These are phyloP conservation scores for Eudyptes chrysolophus DNA, from an alignment of 2,113 vertebrate species.

Conservation along the genomic window DNA sequence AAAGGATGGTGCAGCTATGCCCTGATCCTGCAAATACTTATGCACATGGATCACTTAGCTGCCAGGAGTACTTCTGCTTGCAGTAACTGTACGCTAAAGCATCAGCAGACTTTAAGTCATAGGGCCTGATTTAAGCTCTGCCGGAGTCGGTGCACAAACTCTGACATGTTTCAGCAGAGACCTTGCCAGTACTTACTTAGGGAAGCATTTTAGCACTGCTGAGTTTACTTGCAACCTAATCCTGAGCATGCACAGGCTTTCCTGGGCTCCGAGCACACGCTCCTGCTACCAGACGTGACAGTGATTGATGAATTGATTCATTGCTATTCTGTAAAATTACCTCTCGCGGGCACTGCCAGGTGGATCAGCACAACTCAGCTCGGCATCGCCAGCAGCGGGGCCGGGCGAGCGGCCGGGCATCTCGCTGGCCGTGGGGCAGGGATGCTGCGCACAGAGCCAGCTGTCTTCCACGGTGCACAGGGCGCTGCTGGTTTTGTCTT, in stretches of 20 bases:
- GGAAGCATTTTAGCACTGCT: slow-evolving; percentile 57
- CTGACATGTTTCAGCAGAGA: slow-evolving; percentile 16
- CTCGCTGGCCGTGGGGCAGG: background rate
- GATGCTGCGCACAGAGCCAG: background rate
- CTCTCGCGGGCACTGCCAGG: slow-evolving; percentile 17
- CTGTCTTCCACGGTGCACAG: background rate
- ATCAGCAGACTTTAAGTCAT: slow-evolving; percentile 48
- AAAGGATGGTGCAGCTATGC: slow-evolving; percentile 61
- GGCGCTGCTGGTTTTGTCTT: background rate
- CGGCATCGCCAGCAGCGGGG: background rate
- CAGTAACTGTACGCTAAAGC: background rate
- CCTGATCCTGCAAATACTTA: slow-evolving; percentile 61
- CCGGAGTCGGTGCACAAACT: background rate
- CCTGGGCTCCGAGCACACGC: background rate
- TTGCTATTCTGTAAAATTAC: background rate
- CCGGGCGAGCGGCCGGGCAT: background rate
- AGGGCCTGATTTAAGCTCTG: slow-evolving; percentile 9
- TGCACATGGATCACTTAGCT: slow-evolving; percentile 61
- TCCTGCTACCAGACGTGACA: slow-evolving; percentile 33
- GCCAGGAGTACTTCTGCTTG: slow-evolving; percentile 41
- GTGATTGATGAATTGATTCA: slow-evolving; percentile 66
- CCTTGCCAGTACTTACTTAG: slow-evolving; percentile 49
- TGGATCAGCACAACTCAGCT: background rate
- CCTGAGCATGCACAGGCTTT: slow-evolving; percentile 63
- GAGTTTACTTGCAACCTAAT: slow-evolving; percentile 73